phyloP scores from a whole-genome alignment of 2,888 invertebrate species.

The Papilio elwesi region DNA sequence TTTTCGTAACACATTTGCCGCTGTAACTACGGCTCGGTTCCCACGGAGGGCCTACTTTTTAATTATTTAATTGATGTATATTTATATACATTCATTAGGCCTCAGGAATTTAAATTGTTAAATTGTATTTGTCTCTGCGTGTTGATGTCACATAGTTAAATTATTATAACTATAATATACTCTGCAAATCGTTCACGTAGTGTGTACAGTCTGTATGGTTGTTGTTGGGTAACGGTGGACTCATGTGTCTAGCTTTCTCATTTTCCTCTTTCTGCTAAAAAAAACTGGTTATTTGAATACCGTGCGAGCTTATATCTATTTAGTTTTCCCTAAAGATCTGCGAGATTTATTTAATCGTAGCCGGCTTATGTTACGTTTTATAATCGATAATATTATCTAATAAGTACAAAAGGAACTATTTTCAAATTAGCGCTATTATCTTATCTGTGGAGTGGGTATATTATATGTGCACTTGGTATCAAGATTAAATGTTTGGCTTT shows the following conservation, averaged over 20 bases:
- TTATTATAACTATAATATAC: neutral
- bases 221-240: too few relatives aligned
- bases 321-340: neutral
- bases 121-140: neutral
- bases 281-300: neutral
- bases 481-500: conserved; percentile 15
- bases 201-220: too few relatives aligned
- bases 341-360: neutral
- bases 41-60: conserved; percentile 15
- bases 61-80: conserved; percentile 29
- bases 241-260: too few relatives aligned
- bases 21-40: conserved; percentile 24
- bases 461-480: conserved; percentile 15
- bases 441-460: conserved; percentile 23
- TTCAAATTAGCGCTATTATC: conserved; percentile 24
- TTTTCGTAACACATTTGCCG: conserved; percentile 26
- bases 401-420: conserved; percentile 19
- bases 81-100: conserved; percentile 16
- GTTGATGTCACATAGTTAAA: neutral
- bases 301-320: neutral
- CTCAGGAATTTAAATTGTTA: neutral
- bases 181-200: neutral
- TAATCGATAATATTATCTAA: conserved; percentile 11
- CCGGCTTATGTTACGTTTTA: conserved; percentile 12
- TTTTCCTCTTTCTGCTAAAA: neutral